Base-by-base conservation (phyloP, 2,888 invertebrate genomes). In the Phytoseiulus persimilis region DNA sequence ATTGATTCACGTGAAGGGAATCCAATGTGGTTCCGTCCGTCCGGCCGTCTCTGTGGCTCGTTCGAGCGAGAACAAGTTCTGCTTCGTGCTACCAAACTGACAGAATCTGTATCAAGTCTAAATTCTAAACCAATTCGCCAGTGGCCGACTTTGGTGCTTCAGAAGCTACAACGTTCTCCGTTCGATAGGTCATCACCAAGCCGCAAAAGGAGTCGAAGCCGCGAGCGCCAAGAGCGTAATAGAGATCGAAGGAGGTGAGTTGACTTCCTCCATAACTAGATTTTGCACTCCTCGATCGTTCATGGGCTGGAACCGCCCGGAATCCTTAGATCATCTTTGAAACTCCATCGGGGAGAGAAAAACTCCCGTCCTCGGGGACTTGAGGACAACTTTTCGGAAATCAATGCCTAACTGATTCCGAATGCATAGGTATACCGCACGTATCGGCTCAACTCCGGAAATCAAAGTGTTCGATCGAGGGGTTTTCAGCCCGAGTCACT, bases 111-210 rank as follows among this genome's bases (percentile, higher is more conserved):
- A 65, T 65, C 65, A 65, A 65, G 65, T 65, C 65, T 65, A 65
- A 65, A 65, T 28, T 65, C 18, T 65, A 23, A 65, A 65, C 65
- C 65, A 65, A 65, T 65, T 65, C 18, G 65, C 65, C 65, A 65
- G 65, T 65, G 65, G 65, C 65, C 65, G 65, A 65, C 65, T 65
- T 28, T 65, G 65, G 65, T 65, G 65, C 65, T 65, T 65, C 65
- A 65, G 65, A 65, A 65, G 65, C 65, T 65, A 65, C 65, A 65
- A 65, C 65, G 65, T 65, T 65, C 65, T 65, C 65, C 65, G 65
- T 65, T 65, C 65, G 65, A 65, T 65, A 65, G 65, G 65, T 65
- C 65, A 65, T 65, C 65, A 65, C 65, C 65, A 65, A 65, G 65
- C 65, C 65, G 65, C 5, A 65, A 65, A 28, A 65, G 65, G 28